Conservation (phyloP, 2,888 invertebrate genomes). For the Caenorhabditis imperialis region DNA sequence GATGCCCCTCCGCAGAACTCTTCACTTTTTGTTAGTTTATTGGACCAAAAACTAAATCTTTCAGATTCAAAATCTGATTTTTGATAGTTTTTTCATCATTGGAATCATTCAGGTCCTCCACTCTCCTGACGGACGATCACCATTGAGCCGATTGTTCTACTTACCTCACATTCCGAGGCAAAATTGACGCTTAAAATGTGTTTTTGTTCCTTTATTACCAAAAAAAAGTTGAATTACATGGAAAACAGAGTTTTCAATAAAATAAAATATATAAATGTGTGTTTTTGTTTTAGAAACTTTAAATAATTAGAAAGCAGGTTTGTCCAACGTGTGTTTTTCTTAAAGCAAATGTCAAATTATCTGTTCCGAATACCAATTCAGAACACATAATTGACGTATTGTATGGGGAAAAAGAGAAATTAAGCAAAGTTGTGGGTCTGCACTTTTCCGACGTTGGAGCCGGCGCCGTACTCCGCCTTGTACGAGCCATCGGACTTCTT, state of each 20-base stretch:
- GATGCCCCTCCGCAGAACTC: slow-evolving; percentile 1
- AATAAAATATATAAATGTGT: slow-evolving; percentile 2
- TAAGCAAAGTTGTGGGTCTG: slow-evolving; percentile 38
- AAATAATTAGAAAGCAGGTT: no score
- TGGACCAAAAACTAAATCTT: no score
- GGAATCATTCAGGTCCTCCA: slow-evolving; percentile 35
- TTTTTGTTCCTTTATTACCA: background rate
- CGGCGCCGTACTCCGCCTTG: slow-evolving; percentile 58
- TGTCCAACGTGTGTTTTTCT: no score
- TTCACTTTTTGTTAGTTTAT: no score
- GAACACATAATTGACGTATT: no score
- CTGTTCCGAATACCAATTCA: no score
- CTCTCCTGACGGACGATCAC: slow-evolving; percentile 47
- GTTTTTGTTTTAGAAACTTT: no score
- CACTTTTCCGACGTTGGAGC: slow-evolving; percentile 52
- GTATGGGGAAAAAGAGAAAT: background rate
- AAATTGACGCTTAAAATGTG: background rate
- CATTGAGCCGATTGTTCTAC: slow-evolving; percentile 46
- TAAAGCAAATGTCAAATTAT: no score
- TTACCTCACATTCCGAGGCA: slow-evolving; percentile 35
- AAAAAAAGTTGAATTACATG: background rate
- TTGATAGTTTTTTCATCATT: background rate
- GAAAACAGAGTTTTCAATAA: background rate
- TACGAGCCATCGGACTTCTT: slow-evolving; percentile 48
- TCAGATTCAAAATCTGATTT: background rate